Base-by-base conservation (phyloP, 2,888 invertebrate species). In the Malthinus seriepunctatus region DNA sequence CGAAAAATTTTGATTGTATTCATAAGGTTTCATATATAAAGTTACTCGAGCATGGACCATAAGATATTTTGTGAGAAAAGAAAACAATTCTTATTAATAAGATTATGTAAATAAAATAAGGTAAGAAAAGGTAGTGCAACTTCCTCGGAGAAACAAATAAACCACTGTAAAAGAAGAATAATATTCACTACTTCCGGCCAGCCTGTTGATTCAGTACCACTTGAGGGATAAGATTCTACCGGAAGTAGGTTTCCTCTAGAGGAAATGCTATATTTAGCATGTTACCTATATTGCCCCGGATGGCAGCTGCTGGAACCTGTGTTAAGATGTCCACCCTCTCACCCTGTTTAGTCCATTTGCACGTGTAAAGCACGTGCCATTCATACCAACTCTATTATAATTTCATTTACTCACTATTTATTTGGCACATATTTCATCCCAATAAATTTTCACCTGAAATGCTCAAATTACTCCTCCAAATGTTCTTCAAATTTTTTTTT, bases 141-240 rank as follows among this genome's bases (percentile, higher is more conserved):
- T 49, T 47, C 37, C 60, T 64, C 58, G 60, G 64, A 65, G 63
- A 66, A 63, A 65, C 65, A 69, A 71, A 72, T 69, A 74, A 75
- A 74, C 73, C 74, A 73, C 74, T 71, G 72, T 67, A 65, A 63
- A 62, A 58, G 56, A 52, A 66, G 58, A 56, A 59, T 66, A 65
- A 65, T 65, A 69, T 70, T 71, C 67, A 66, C 69, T 65, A 69
- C 70, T 73, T 75, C 73, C 75, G 73, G 69, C 71, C 70, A 70
- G 76, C 76, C 76, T 76, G 76, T 76, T 76, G 76, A 74, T 75
- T 75, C 73, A 73, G 69, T 67, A 71, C 74, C 74, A 74, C 75
- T 75, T 74, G 72, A 74, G 73, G 73, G 71, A 71, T 71, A 71
- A 73, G 73, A 75, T 74, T 74, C 70, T 63, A 69, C 73, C 73